Evolutionary conservation across 2,113 vertebrate species (phyloP), one percentile per base, ranked within the genome.

Genomic region (Orthonyx spaldingii): DNA sequence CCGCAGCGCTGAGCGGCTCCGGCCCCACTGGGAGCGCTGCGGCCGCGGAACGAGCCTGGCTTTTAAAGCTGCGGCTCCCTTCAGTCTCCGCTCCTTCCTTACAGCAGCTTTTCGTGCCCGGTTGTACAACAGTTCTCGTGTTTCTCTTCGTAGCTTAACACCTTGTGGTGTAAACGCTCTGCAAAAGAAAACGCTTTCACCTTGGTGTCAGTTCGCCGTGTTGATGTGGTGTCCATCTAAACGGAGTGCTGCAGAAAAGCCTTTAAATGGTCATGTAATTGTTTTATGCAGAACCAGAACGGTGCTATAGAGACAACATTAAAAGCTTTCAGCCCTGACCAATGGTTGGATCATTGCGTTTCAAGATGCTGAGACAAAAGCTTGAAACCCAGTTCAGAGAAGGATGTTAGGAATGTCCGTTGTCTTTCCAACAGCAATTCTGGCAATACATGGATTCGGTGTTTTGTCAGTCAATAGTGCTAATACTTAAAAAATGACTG

Each of bases 151-250:
- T 57, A 39, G 50, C 10, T 76, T 50, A 12, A 2, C 11, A n/a
- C 13, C 4, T 4, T 4, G 20, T 11, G 26, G 10, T n/a, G 26
- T 32, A 24, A 83, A 49, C 42, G 18, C 12, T 16, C 75, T 13
- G 53, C 12, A 15, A 16, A 53, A 57, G 64, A 13, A 81, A 89
- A 70, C 8, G 3, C 6, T 47, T 69, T 6, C 26, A 26, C 46
- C 39, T 68, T 64, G 5, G 10, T 28, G 19, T 17, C 41, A 28
- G 16, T 44, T 56, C 0, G 0, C 5, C 3, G 4, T 1, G 6
- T 15, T 30, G 12, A 37, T 46, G 23, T 21, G 55, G 1, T 17
- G 19, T 44, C 41, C 46, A 0, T 41, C 47, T 21, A 17, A 77
- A 10, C 8, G 27, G 50, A 80, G 39, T 13, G 61, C 13, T 20